Evolutionary conservation across 2,888 invertebrate genomes (phyloP).

Genomic region (Zelleria hepariella): DNA sequence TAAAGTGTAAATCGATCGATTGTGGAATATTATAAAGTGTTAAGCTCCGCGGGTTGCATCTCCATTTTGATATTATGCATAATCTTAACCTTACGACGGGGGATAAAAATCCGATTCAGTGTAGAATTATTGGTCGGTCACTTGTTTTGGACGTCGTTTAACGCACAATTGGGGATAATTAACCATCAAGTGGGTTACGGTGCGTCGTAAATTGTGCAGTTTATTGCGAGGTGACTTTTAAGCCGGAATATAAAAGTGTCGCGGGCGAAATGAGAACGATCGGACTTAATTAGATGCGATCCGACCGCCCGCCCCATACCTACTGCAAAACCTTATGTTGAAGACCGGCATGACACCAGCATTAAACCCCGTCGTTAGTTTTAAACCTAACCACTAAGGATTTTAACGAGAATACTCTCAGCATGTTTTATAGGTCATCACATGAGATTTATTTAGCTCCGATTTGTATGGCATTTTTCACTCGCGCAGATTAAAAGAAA

Average conservation of each 20-base stretch:
- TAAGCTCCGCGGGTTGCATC: slow-evolving; percentile 3
- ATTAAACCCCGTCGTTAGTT: slow-evolving; percentile 28
- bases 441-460: slow-evolving; percentile 54
- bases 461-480: slow-evolving; percentile 55
- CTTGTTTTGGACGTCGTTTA: slow-evolving; percentile 20
- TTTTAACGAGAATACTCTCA: slow-evolving; percentile 60
- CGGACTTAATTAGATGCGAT: slow-evolving; percentile 57
- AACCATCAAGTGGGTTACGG: slow-evolving; percentile 41
- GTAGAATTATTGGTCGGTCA: slow-evolving; percentile 21
- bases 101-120: slow-evolving; percentile 8
- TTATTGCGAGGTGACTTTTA: slow-evolving; percentile 45
- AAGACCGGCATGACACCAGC: slow-evolving; percentile 10
- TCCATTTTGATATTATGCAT: slow-evolving; percentile 3
- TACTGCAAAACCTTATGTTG: not conserved
- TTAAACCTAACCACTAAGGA: slow-evolving; percentile 58
- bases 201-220: slow-evolving; percentile 45
- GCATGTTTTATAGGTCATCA: slow-evolving; percentile 62
- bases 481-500: slow-evolving; percentile 49
- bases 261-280: slow-evolving; percentile 49
- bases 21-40: slow-evolving; percentile 3
- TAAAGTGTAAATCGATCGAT: slow-evolving; percentile 2
- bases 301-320: slow-evolving; percentile 4
- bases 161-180: slow-evolving; percentile 39
- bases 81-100: not conserved
- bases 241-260: slow-evolving; percentile 57